Base-by-base conservation (phyloP, 2,888 invertebrate species). In the Eupithecia centaureata region DNA sequence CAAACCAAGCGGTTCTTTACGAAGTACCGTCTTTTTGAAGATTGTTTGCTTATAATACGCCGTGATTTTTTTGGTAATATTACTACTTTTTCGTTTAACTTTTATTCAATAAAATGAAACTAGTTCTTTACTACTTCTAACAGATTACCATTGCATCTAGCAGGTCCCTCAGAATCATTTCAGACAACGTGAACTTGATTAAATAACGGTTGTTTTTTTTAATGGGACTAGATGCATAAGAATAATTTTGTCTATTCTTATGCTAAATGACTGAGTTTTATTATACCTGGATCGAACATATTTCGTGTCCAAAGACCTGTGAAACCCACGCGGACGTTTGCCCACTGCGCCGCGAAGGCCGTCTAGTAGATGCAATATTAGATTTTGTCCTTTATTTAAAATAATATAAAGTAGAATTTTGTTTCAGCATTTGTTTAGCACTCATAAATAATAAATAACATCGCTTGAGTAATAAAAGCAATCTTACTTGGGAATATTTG, bases 31-130 rank as follows among this genome's bases (percentile, higher is more conserved):
- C 15, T 18, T 10, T 56, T 56, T 56, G 18, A 10, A 30, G n/a
- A 12, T 54, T 54, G 32, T 56, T 56, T 30, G 30, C 56, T 56
- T 56, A 32, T 54, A n/a, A 30, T 18, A 56, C 32, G 15, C n/a
- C 18, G 28, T 32, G 30, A 30, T 32, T 32, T 32, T 32, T 18
- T 12, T n/a, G n/a, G n/a, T 56, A 22, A 32, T 32, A 32, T 56
- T 30, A 56, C 32, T 56, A 18, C 32, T 30, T 30, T 54, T n/a
- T 2, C 18, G 32, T 56, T 18, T 18, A 56, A 56, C 56, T 56
- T 32, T 32, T 32, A 32, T 56, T 32, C 56, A 18, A 32, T 32
- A 15, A 25, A 25, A n/a, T n/a, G n/a, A n/a, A n/a, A n/a, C n/a
- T n/a, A n/a, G 13, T 35, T 2, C 35, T 42, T 42, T 3, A 18